phyloP scores from a whole-genome alignment of 2,113 vertebrate genomes.

The Mesocricetus auratus region DNA sequence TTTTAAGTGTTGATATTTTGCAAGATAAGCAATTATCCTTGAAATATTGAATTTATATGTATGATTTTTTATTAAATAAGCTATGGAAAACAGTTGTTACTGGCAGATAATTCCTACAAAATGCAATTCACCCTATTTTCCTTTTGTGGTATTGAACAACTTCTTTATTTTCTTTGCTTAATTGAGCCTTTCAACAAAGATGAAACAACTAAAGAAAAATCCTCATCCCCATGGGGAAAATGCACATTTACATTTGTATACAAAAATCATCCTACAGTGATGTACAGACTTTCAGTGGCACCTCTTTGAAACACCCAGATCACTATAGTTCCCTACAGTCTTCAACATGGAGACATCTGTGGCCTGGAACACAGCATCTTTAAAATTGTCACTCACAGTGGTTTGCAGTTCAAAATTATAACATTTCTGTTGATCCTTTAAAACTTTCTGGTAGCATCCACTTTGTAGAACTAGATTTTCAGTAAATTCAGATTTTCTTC shows the following conservation, averaged over 20 bases:
- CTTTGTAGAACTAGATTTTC: conserved; percentile 41
- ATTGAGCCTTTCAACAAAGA: not conserved
- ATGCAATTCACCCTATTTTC: not conserved
- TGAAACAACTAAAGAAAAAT: not conserved
- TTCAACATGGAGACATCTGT: not conserved
- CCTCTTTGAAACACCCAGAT: not conserved
- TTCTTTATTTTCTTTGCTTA: not conserved
- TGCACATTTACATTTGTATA: not conserved
- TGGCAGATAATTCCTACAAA: not conserved
- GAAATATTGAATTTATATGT: not conserved
- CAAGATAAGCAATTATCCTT: not conserved
- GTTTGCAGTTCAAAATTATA: conserved; percentile 2
- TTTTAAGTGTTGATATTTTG: not conserved
- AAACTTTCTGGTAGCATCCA: not conserved
- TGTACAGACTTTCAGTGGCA: not conserved
- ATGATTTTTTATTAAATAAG: not conserved
- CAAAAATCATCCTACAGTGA: not conserved
- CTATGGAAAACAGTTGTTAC: not conserved
- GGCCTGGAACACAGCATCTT: not conserved
- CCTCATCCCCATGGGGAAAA: not conserved
- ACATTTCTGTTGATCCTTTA: not conserved
- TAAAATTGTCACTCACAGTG: not conserved
- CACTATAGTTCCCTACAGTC: not conserved
- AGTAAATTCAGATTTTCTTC: conserved; percentile 28
- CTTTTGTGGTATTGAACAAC: not conserved